phyloP scores from a whole-genome alignment of 1,140 invertebrate species.

The Agraylea sexmaculata region DNA sequence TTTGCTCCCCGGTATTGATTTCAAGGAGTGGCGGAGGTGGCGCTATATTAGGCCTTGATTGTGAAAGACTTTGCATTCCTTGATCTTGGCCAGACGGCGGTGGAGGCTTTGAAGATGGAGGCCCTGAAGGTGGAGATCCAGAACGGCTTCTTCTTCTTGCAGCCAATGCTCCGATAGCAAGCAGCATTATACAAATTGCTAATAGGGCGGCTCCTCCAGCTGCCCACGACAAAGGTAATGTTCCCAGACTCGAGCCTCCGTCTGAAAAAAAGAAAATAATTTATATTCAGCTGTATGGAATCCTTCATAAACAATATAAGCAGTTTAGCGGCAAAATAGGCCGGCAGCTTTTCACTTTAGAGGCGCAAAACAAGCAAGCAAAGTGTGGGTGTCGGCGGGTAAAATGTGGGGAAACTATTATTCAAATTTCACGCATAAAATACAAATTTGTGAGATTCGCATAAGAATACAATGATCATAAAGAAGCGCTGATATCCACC shows the following conservation, averaged over 20 bases:
- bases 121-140: slow-evolving; percentile 24
- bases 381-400: too few relatives aligned
- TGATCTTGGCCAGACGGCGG: slow-evolving; percentile 23
- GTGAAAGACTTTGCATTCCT: slow-evolving; percentile 34
- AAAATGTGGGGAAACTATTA: too few relatives aligned
- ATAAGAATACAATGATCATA: too few relatives aligned
- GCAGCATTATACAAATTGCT: slow-evolving; percentile 46
- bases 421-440: too few relatives aligned
- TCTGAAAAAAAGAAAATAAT: slow-evolving; percentile 35
- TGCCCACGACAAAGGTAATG: slow-evolving; percentile 48
- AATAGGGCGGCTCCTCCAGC: slow-evolving; percentile 45
- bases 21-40: slow-evolving; percentile 29
- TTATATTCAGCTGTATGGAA: too few relatives aligned
- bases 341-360: too few relatives aligned
- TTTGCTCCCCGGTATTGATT: slow-evolving; percentile 46
- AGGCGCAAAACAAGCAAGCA: too few relatives aligned
- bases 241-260: slow-evolving; percentile 43
- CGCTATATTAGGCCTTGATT: too few relatives aligned
- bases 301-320: too few relatives aligned
- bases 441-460: too few relatives aligned
- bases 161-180: slow-evolving; percentile 45
- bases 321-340: too few relatives aligned
- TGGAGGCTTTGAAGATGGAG: slow-evolving; percentile 21
- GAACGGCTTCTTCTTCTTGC: slow-evolving; percentile 23
- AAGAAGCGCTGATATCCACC: too few relatives aligned